Evolutionary conservation across 2,113 vertebrate genomes (phyloP), one percentile per base, ranked within the genome.

Genomic region (Apteryx owenii): DNA sequence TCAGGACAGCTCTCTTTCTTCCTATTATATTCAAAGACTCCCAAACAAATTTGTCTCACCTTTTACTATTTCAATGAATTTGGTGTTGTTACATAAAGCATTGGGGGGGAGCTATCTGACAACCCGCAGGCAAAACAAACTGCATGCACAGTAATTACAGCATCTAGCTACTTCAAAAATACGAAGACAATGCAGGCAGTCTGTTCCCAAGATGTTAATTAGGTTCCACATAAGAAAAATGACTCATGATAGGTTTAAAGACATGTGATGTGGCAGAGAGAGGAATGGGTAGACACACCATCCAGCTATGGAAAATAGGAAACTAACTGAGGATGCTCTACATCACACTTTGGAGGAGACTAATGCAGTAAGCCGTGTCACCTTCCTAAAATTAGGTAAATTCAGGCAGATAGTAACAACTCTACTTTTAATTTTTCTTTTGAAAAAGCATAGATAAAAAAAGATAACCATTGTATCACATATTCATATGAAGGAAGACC

Each of bases 191-290:
- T 44, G 29, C 16, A 68, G 36, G 36, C 76, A 94, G 90, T 95
- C 93, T 95, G 87, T 84, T 98, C 73, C 87, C 89, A 96, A 93
- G 33, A 79, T 88, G 53, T 79, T 83, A 84, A 91, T 96, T 95
- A 95, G 73, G 50, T 71, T 80, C n/a, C 38, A 58, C 42, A 70
- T 82, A 20, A 53, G 68, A 95, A 88, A 94, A 94, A 88, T 90
- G 1, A 90, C 64, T 94, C 60, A 44, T 50, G 68, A 51, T 88
- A 53, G 40, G 51, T 91, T 84, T 93, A 73, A 91, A 89, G 53
- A 48, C 85, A 85, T 20, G 29, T 5, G 5, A 29, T 65, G 18
- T 88, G 75, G 15, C 91, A 69, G 42, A 85, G 53, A 65, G 6
- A 23, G 19, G 56, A 87, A 85, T 33, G 19, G 65, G 91, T 42